phyloP scores from a whole-genome alignment of 2,888 invertebrate genomes.

The Stomorhina lunata region DNA sequence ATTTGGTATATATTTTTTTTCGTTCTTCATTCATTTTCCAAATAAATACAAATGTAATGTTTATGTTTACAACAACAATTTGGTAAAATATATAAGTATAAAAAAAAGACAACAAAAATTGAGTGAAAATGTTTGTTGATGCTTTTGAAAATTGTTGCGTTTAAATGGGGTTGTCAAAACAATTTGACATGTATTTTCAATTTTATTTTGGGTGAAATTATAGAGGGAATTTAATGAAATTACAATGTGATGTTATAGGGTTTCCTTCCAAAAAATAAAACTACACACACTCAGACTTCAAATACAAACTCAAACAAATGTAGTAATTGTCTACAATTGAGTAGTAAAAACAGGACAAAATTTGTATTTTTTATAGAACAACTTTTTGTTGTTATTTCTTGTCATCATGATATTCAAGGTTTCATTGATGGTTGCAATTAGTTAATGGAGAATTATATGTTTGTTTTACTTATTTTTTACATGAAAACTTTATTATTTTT shows the following conservation, averaged over 20 bases:
- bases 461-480: slow-evolving; percentile 31
- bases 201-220: slow-evolving; percentile 54
- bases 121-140: slow-evolving; percentile 37
- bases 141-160: slow-evolving; percentile 45
- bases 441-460: slow-evolving; percentile 59
- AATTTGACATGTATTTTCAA: slow-evolving; percentile 60
- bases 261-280: slow-evolving; percentile 23
- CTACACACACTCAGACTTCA: slow-evolving; percentile 5
- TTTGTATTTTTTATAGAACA: slow-evolving; percentile 25
- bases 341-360: slow-evolving; percentile 27
- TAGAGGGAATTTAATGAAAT: slow-evolving; percentile 63
- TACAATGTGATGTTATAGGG: slow-evolving; percentile 52
- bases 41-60: slow-evolving; percentile 44
- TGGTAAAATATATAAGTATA: slow-evolving; percentile 18
- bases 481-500: slow-evolving; percentile 41
- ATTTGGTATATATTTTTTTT: slow-evolving; percentile 23
- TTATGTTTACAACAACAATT: slow-evolving; percentile 42
- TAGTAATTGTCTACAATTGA: slow-evolving; percentile 23
- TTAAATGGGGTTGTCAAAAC: slow-evolving; percentile 64
- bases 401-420: background rate
- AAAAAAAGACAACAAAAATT: slow-evolving; percentile 28
- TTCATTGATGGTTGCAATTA: slow-evolving; percentile 50
- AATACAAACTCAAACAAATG: background rate
- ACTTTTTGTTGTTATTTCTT: slow-evolving; percentile 41
- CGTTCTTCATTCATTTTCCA: background rate